Evolutionary conservation across 30 jellyfish, hydroid and myxozoan species (phyloP).

Genomic region (Aurelia sp.): DNA sequence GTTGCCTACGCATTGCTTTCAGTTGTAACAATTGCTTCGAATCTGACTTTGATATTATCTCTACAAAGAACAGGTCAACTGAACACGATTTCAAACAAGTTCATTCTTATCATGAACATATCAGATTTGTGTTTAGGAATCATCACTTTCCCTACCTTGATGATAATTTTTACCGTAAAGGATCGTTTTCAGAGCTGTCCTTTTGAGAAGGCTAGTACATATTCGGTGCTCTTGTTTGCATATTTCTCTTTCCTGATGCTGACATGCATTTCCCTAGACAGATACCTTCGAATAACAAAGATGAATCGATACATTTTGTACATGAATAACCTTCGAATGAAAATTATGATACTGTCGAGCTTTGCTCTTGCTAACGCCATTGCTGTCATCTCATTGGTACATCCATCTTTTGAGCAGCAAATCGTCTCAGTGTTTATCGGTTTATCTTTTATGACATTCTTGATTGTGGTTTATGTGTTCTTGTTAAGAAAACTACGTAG

Average conservation of each 20-base stretch:
- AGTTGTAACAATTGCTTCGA: conserved; percentile 10
- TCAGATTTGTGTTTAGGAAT: conserved; percentile 51
- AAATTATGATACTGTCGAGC: background rate
- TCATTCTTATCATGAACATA: conserved; percentile 38
- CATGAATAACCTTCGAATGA: conserved; percentile 36
- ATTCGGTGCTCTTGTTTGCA: conserved; percentile 21
- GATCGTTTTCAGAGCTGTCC: conserved; percentile 29
- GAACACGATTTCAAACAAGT: conserved; percentile 35
- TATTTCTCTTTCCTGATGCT: conserved; percentile 46
- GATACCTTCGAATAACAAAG: conserved; percentile 44
- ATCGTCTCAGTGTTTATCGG: too few species aligned
- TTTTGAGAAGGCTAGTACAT: conserved; percentile 20
- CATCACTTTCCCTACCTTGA: conserved; percentile 28
- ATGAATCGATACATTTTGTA: conserved; percentile 21
- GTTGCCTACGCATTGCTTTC: conserved; percentile 4
- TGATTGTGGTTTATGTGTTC: too few species aligned
- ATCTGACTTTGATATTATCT: conserved; percentile 19
- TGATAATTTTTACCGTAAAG: background rate
- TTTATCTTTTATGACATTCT: too few species aligned
- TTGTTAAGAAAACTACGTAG: too few species aligned
- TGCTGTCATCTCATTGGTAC: background rate
- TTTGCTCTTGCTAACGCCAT: background rate
- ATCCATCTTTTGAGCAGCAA: too few species aligned
- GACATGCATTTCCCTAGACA: conserved; percentile 31
- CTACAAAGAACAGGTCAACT: conserved; percentile 39